Conservation (phyloP, 1,140 invertebrate species). For the Mactra quadrangularis region DNA sequence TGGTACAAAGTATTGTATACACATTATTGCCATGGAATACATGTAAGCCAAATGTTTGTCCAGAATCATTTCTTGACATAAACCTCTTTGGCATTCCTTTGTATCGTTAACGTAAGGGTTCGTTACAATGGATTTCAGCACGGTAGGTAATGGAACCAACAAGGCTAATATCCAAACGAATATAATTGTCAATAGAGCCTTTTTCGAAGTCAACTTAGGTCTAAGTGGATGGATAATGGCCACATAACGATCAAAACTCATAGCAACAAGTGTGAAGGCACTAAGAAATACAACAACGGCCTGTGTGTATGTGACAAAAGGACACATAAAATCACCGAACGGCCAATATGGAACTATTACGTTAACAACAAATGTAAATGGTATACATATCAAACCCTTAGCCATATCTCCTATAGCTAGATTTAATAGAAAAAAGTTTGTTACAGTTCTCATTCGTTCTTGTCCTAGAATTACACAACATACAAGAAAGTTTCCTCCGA, state of each 20-base stretch:
- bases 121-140: slow-evolving; percentile 65
- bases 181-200: slow-evolving; percentile 88
- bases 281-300: slow-evolving; percentile 98
- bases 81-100: slow-evolving; percentile 57
- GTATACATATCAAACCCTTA: slow-evolving; percentile 53
- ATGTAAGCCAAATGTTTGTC: slow-evolving; percentile 83
- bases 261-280: slow-evolving; percentile 96
- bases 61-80: slow-evolving; percentile 70
- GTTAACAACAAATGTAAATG: slow-evolving; percentile 87
- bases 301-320: slow-evolving; percentile 91
- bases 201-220: slow-evolving; percentile 90
- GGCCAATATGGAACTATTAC: slow-evolving; percentile 93
- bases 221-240: slow-evolving; percentile 94
- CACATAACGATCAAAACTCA: slow-evolving; percentile 97
- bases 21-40: slow-evolving; percentile 91
- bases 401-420: slow-evolving; percentile 93
- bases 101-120: slow-evolving; percentile 40
- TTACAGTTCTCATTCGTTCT: slow-evolving; percentile 95
- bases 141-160: slow-evolving; percentile 70
- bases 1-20: slow-evolving; percentile 93
- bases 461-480: slow-evolving; percentile 92
- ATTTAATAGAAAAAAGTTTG: slow-evolving; percentile 98
- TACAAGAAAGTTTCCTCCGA: slow-evolving; percentile 95
- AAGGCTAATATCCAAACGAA: slow-evolving; percentile 88
- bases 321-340: slow-evolving; percentile 96